Base-by-base conservation (phyloP, 2,797 vertebrate species). In the Antennarius maculatus region DNA sequence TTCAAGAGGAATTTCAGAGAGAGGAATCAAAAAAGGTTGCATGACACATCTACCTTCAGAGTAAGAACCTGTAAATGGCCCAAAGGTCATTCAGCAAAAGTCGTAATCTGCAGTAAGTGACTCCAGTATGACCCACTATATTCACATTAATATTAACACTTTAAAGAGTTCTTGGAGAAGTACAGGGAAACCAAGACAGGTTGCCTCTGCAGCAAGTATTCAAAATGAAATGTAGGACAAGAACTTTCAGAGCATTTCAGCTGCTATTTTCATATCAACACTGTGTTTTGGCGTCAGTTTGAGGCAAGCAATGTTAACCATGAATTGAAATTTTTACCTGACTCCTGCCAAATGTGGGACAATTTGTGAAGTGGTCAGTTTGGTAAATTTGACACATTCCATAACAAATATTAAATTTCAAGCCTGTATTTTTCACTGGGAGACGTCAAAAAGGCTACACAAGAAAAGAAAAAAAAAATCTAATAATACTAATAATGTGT, bases 31-130 rank as follows among this genome's bases (percentile, higher is more conserved):
- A 79, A 72, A 72, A 66, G 77, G 67, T 65, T 54, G 84, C 73
- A 28, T 59, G 83, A 91, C 92, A 93, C 92, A 89, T 93, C 79
- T 41, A 73, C 72, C 66, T 58, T 62, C 76, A 84, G 79, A 71
- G 71, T 23, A 85, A 74, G 74, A 81, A 81, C 71, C 79, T 72
- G 79, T 69, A 60, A 82, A 77, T 59, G 79, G 75, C 74, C 70
- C 62, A 76, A 68, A 77, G 59, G 79, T 81, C 81, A 55, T 46
- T 45, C 37, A 87, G 69, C 67, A 70, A 69, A 79, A 78, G 77
- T 57, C 58, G 71, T 47, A 76, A 70, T 57, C 77, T 68, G 77
- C 56, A 15, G 14, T 67, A 49, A 64, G 58, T 79, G 74, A 86
- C 84, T 76, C 54, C 45, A 54, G 53, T 60, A 59, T 57, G 74